Conservation (phyloP, 2,797 vertebrate genomes). For the Hapalemur alaotrensis region DNA sequence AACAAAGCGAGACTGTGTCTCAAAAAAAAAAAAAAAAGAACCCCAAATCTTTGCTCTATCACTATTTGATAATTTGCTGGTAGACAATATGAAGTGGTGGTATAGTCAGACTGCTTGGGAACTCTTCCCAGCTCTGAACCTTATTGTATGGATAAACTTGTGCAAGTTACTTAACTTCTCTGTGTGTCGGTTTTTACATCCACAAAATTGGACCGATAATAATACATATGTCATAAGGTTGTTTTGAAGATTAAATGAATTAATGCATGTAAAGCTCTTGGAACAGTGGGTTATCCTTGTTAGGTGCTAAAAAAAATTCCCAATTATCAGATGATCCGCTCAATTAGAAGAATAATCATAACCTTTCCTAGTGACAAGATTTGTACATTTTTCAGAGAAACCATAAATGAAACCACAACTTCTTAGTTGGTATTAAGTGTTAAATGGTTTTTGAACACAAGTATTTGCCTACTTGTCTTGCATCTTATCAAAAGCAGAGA, state of each 20-base stretch:
- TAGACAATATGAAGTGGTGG: neutral
- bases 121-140: neutral
- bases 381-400: neutral
- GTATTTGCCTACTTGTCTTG: neutral
- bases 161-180: neutral
- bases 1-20: too few species aligned
- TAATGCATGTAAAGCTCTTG: neutral
- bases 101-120: neutral
- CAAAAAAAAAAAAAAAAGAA: neutral
- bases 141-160: neutral
- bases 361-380: neutral
- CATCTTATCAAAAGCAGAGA: conserved; percentile 49
- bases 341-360: neutral
- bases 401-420: neutral
- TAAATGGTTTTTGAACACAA: neutral
- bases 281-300: neutral
- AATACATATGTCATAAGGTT: neutral
- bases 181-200: neutral
- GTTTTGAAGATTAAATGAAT: neutral
- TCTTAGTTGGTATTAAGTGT: neutral
- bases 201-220: neutral
- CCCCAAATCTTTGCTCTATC: neutral
- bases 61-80: neutral
- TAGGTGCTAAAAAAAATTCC: neutral
- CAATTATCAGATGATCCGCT: neutral